These are phyloP conservation scores for Tamias sibiricus DNA, from an alignment of 2,113 vertebrate species.

Conservation along the genomic window DNA sequence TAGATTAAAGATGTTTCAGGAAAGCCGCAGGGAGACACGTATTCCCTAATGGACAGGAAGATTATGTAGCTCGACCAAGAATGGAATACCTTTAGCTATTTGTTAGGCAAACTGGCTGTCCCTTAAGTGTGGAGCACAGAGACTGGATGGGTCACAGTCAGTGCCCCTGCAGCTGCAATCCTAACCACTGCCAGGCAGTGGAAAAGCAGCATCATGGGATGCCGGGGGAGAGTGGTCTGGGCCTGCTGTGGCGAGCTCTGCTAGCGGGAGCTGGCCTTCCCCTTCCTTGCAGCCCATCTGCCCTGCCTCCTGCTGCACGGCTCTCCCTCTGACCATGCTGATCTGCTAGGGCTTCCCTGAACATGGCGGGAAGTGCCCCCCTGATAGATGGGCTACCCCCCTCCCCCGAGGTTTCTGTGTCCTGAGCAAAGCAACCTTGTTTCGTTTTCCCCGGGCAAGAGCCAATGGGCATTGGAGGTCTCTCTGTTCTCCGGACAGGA, in stretches of 20 bases:
- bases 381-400: too few relatives aligned
- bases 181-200: too few relatives aligned
- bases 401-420: too few relatives aligned
- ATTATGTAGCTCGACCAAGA: not conserved
- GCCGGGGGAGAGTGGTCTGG: not conserved
- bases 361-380: accelerated
- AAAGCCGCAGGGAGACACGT: not conserved
- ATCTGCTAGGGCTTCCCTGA: not conserved
- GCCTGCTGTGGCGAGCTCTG: accelerated
- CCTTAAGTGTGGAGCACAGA: not conserved
- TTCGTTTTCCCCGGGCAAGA: too few relatives aligned
- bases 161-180: not conserved
- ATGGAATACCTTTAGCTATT: not conserved
- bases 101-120: not conserved
- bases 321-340: accelerated
- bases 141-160: too few relatives aligned
- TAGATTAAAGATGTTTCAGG: not conserved
- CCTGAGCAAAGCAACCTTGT: too few relatives aligned
- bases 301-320: accelerated
- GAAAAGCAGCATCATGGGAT: too few relatives aligned
- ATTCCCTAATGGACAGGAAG: not conserved
- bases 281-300: accelerated
- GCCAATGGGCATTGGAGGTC: too few relatives aligned
- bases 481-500: too few relatives aligned
- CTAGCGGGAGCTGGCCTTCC: not conserved